Evolutionary conservation across 1,140 invertebrate genomes (phyloP), one percentile per base, ranked within the genome.

Genomic region (Oscheius sp.): DNA sequence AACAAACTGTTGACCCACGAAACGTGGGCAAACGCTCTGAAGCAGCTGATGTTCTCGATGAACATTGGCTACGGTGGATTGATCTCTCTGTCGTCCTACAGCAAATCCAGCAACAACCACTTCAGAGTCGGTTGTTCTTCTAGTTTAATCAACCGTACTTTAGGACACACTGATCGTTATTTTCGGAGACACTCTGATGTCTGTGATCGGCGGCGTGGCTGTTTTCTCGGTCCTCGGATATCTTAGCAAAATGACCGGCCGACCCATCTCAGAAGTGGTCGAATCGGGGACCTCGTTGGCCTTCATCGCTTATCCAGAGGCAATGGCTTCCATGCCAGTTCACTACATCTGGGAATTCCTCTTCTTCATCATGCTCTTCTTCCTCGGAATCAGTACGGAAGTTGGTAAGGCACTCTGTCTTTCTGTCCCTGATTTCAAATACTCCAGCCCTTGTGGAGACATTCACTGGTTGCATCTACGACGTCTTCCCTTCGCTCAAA

Each of bases 171-270:
- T 89, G 3, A 89, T 90, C 49, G 89, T 90, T 4, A 89, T 89
- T 74, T 80, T 89, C 28, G 87, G 89, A 10, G 90, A 90, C 84
- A 90, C 88, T 2, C 77, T 89, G 32, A 90, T 89, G 7, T 89
- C 88, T 45, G 77, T 90, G 2, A 81, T 90, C 72, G 89, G 88
- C 32, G 89, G 89, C 18, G 85, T 87, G 62, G 88, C 90, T 7
- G 89, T 89, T 0, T 90, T 90, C 79, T 87, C 88, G 0, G 89
- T 90, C 73, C 80, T 90, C 68, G 89, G 89, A 36, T 88, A 89
- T 78, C 87, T 90, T 79, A 88, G 89, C n/a, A 59, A 70, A 15
- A 45, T 82, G 23, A 80, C 84, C 59, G 77, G 85, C 42, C 84
- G 85, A 1, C 74, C 85, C 23, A 88, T 90, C 1, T 85, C 82